Base-by-base conservation (phyloP, 2,113 vertebrate genomes). In the Brachirus orientalis region DNA sequence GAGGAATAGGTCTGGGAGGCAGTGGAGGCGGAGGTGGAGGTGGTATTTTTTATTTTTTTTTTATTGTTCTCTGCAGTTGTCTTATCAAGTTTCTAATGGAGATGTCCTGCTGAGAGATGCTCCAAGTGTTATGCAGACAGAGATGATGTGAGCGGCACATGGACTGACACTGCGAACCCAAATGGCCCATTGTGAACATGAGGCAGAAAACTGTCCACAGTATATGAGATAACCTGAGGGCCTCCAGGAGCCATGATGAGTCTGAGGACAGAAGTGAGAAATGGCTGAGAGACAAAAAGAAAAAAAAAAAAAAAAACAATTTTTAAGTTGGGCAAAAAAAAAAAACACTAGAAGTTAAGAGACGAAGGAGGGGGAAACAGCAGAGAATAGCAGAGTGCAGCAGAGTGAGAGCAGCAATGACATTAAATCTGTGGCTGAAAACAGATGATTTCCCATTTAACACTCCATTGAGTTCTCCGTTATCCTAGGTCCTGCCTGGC, bases 401-500 rank as follows among this genome's bases (percentile, higher is more conserved):
- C 75, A 57, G 48, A 77, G 59, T 41, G 68, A 48, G 76, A 62
- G 46, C 72, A 83, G 84, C 89, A 91, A 94, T 92, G 86, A 89
- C 91, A 87, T 92, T 90, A 91, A 92, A 94, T 83, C 85, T 88
- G 90, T 92, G 92, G 89, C 86, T 92, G 91, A 92, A 95, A 96
- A 93, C 92, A 95, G 90, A 93, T 92, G 71, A 95, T 94, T 95
- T 96, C 88, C 87, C 92, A 93, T 95, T 97, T 95, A 95, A 94
- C 95, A 95, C 92, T 92, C 82, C 94, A 94, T 95, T 95, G 94
- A 93, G 83, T 93, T 83, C 92, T 79, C 75, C 89, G 82, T 87
- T 94, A 90, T 93, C 91, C 77, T 79, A 90, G 82, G 90, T 92
- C 88, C 70, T 75, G 85, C 76, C 78, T 86, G 77, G 79, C 72